Base-by-base conservation (phyloP, 2,113 vertebrate genomes). In the Oncorhynchus keta region DNA sequence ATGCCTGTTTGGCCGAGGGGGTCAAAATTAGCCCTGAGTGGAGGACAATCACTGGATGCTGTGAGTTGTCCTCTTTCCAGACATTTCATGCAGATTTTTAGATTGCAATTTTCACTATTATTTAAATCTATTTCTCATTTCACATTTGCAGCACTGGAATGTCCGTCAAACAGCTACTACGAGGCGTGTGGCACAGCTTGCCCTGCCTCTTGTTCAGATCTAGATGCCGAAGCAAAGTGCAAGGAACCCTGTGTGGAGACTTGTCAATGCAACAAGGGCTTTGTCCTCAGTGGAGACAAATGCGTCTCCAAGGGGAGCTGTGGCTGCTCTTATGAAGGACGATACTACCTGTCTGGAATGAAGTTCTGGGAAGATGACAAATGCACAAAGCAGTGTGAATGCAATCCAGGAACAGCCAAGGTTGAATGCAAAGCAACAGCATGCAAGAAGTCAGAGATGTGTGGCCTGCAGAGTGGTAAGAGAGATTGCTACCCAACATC, bases 111-210 rank as follows among this genome's bases (percentile, higher is more conserved):
- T 45, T 45, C 39, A 45, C 39, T 11, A 45, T 45, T 45, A 45
- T 45, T 45, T 2, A 2, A 11, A 45, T 45, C 0, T 61, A 18
- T 20, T 18, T 39, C 39, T 67, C 13, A 7, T 64, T 18, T 55
- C 61, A 61, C 74, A 45, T 45, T 45, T 45, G 39, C 75, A 91
- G 89, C 74, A 48, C 49, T 84, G 30, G 74, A 57, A 2, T 92
- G 91, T 81, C 89, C 86, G 73, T 86, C 55, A 65, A 85, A 87
- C 77, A 90, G 88, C 75, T 81, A 89, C 75, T 85, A 87, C 64
- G 90, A 90, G 12, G 30, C 81, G 8, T 88, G 88, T 30, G 85
- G 88, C 35, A 80, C 85, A 7, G 83, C 80, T 30, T 94, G 92
- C 69, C 81, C 88, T 4, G 70, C 80, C 4, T 80, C 88, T 35